Evolutionary conservation across 2,797 vertebrate genomes (phyloP).

Genomic region (Peromyscus melanophrys): DNA sequence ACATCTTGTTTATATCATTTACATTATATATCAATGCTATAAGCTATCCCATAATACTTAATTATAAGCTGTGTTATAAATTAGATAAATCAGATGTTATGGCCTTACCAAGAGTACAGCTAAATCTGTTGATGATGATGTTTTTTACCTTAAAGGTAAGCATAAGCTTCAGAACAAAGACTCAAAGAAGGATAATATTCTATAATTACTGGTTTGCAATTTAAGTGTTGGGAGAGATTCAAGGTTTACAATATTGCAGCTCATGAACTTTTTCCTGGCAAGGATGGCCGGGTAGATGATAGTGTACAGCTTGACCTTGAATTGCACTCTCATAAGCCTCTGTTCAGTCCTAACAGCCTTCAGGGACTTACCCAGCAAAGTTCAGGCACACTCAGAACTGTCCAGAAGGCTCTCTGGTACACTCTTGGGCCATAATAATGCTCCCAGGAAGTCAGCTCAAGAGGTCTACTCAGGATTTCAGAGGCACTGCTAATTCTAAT

Average conservation of each 20-base stretch:
- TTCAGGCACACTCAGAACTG: conserved; percentile 28
- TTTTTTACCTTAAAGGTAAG: conserved; percentile 46
- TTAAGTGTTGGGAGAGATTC: conserved; percentile 10
- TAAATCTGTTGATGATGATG: neutral
- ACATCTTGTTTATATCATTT: neutral
- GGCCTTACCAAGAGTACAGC: neutral
- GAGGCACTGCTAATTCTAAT: conserved; percentile 49
- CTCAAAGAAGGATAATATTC: neutral
- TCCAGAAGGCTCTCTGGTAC: neutral
- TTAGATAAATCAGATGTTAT: neutral
- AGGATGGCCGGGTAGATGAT: neutral
- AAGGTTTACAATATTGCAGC: neutral
- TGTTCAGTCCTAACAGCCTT: neutral
- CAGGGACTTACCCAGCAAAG: neutral
- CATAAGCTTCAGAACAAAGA: neutral
- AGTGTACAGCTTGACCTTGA: conserved; percentile 54
- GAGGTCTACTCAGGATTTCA: conserved; percentile 8
- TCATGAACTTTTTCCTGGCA: conserved; percentile 46
- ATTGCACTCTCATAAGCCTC: neutral
- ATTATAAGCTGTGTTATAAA: neutral
- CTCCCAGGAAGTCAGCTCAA: conserved; percentile 39
- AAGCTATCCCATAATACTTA: neutral
- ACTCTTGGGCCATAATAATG: conserved; percentile 45
- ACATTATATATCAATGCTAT: neutral
- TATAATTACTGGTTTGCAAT: neutral